Evolutionary conservation across 92 coral and sea anemone species (phyloP).

Genomic region (Bergia puertoricense): DNA sequence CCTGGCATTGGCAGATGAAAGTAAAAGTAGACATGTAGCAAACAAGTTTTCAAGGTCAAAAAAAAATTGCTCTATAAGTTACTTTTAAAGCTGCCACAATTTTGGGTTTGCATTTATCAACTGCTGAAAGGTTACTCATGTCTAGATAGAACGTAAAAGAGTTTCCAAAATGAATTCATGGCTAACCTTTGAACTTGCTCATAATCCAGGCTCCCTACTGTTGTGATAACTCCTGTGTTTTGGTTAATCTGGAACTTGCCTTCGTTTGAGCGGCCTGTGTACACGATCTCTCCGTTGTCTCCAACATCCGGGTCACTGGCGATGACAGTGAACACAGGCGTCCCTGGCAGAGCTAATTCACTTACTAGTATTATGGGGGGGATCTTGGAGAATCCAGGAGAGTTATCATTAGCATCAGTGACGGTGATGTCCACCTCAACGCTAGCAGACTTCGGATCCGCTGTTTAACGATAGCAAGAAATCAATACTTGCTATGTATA

Average conservation of each 20-base stretch:
- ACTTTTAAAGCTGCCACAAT: no score
- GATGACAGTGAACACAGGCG: conserved; percentile 81
- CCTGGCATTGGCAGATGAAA: no score
- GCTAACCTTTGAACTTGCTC: conserved; percentile 74
- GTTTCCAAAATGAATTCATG: neutral
- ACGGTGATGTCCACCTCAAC: conserved; percentile 85
- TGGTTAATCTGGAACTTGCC: conserved; percentile 70
- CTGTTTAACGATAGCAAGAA: conserved; percentile 31
- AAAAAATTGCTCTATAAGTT: no score
- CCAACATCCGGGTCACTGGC: conserved; percentile 89
- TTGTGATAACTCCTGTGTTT: conserved; percentile 78
- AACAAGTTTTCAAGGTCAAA: no score
- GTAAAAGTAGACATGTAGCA: no score
- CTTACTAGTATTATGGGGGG: conserved; percentile 72
- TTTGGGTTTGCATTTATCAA: no score
- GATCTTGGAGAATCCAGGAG: conserved; percentile 68
- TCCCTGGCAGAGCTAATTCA: conserved; percentile 84
- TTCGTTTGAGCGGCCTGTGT: conserved; percentile 75
- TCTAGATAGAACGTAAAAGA: neutral
- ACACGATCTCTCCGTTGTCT: conserved; percentile 62
- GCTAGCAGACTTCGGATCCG: conserved; percentile 81
- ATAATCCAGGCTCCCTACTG: conserved; percentile 71
- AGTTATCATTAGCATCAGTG: conserved; percentile 85
- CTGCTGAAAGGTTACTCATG: neutral
- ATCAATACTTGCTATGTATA: no score